Percentiles rank a stretch among this genome's conserved stretches.
These are phyloP conservation scores for Rynchops niger DNA, from an alignment of 2,113 vertebrate genomes.

Conservation along the genomic window DNA sequence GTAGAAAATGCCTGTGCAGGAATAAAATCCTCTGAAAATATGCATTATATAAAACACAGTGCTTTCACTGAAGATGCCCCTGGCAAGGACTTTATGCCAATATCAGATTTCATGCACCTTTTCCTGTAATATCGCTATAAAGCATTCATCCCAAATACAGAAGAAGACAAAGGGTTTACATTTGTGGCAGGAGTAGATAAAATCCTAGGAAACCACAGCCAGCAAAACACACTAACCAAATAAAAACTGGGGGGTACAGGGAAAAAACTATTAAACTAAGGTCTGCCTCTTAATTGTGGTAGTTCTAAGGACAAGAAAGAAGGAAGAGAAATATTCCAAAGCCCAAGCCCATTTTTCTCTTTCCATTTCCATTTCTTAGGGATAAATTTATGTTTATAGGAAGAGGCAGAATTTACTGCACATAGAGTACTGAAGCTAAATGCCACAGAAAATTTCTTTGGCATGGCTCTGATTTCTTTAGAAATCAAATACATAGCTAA, in stretches of 20 bases:
- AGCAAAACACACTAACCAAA: not conserved
- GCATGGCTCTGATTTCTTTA: not conserved
- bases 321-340: not conserved
- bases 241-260: not conserved
- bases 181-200: not conserved
- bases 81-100: not conserved
- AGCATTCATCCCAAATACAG: not conserved
- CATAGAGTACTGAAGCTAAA: not conserved
- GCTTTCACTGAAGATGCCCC: not conserved
- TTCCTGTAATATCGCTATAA: not conserved
- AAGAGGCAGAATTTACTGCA: not conserved
- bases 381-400: not conserved
- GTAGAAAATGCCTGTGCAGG: not conserved
- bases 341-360: not conserved
- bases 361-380: not conserved
- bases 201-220: not conserved
- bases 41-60: not conserved
- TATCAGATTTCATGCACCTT: not conserved
- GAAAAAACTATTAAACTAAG: not conserved
- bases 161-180: not conserved
- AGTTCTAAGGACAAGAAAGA: not conserved
- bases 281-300: not conserved
- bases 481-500: not conserved
- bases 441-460: not conserved
- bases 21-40: not conserved